Evolutionary conservation across 2,888 invertebrate genomes (phyloP), one percentile per base, ranked within the genome.

Genomic region (Steinernema hermaphroditum): DNA sequence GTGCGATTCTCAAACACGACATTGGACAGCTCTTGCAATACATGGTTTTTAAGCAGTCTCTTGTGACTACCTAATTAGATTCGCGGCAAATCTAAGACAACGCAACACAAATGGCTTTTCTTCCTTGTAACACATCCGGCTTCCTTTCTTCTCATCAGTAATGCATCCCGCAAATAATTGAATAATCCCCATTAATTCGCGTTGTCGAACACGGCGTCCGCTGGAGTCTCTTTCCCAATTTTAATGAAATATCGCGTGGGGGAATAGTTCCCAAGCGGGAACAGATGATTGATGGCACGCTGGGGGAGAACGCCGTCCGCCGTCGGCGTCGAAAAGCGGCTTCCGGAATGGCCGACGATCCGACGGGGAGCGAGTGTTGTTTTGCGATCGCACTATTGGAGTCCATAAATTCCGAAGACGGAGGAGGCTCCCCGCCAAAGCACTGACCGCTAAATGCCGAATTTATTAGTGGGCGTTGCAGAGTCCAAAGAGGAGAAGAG

Each of bases 381-480:
- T 54, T 54, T 54, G 46, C 54, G 22, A 16, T 24, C 6, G 54
- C 27, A 27, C 54, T 22, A 9, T 14, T 24, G 27, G 54, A 54
- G 24, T 54, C 54, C 54, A 54, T 54, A 27, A 54, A 54, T 54
- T 54, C 2, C 19, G 54, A n/a, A 6, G 54, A 54, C 9, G 6
- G 24, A 27, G 54, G 54, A 8, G 24, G 22, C 9, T 54, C 54
- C 24, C 27, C 54, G 54, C n/a, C 54, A 22, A 14, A 27, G 54
- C 14, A 46, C 43, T 16, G 16, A 41, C 12, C 19, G 54, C 27
- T 54, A 54, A 54, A 54, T 54, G 54, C 27, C 54, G 22, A 54
- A 54, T 54, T 54, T 54, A 54, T 54, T 54, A 54, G 54, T 54
- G 54, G 54, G 54, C 54, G 54, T 54, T 54, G 54, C 54, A 54